A percentile compares a stretch with the other conserved stretches of the same genome.
phyloP scores from a whole-genome alignment of 2,888 invertebrate species.

The Tenthredo distinguenda region DNA sequence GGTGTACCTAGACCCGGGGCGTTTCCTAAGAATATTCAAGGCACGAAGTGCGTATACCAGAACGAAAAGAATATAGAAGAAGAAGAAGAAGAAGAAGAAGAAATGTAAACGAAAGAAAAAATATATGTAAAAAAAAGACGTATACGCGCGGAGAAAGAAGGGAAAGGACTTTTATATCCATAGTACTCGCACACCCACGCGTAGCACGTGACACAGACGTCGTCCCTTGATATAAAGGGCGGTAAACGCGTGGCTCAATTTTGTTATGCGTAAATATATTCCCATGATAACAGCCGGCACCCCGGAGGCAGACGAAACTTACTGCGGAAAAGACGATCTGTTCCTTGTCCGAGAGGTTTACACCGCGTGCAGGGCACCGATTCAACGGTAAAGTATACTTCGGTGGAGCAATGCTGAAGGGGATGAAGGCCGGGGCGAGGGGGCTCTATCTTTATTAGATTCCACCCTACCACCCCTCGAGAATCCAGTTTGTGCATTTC shows the following conservation, averaged over 20 bases:
- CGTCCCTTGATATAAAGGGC: slow-evolving; percentile 12
- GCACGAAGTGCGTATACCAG: neutral
- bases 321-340: neutral
- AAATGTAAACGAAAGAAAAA: slow-evolving; percentile 5
- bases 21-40: slow-evolving; percentile 22
- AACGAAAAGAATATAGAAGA: neutral
- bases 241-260: slow-evolving; percentile 23
- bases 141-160: neutral
- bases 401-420: neutral
- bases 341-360: neutral
- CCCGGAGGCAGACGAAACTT: neutral
- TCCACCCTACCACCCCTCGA: slow-evolving; percentile 49
- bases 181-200: neutral
- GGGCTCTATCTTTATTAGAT: slow-evolving; percentile 64
- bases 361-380: neutral
- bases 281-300: slow-evolving; percentile 10
- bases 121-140: neutral
- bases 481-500: slow-evolving; percentile 50
- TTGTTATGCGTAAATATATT: slow-evolving; percentile 37
- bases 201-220: slow-evolving; percentile 32
- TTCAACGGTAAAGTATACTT: neutral
- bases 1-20: slow-evolving; percentile 26
- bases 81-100: neutral
- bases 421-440: neutral
- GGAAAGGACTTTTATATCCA: neutral